Evolutionary conservation across 2,113 vertebrate species (phyloP).

Genomic region (Ceratotherium simum): DNA sequence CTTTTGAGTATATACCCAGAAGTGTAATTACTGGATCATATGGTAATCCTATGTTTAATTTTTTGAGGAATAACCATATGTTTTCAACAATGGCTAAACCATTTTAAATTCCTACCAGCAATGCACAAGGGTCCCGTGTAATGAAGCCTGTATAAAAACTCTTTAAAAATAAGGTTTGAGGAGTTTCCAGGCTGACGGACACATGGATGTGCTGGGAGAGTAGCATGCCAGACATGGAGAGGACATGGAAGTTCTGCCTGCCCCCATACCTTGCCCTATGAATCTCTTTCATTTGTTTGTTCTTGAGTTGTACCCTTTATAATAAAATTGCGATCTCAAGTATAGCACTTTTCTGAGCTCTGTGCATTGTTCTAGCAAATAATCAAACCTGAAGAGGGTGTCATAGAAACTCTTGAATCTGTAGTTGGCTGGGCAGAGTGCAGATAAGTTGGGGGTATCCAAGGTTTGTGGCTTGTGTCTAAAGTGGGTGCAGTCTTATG

Average conservation of each 20-base stretch:
- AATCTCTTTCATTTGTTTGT: not conserved
- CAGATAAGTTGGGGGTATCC: not conserved
- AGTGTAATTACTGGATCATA: not conserved
- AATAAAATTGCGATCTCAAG: too few relatives aligned
- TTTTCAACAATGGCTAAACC: not conserved
- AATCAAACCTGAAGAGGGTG: not conserved
- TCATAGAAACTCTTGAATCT: not conserved
- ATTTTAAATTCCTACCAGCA: not conserved
- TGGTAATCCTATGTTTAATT: not conserved
- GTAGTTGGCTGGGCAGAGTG: not conserved
- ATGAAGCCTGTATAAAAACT: not conserved
- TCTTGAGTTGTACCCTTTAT: not conserved
- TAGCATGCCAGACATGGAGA: not conserved
- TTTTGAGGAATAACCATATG: not conserved
- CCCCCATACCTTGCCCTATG: not conserved
- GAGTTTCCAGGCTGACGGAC: not conserved
- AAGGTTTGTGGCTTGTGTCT: not conserved
- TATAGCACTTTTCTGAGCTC: not conserved
- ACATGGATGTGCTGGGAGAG: not conserved
- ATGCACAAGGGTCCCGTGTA: not conserved
- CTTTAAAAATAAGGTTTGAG: not conserved
- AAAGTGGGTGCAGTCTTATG: not conserved
- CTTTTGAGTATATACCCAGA: not conserved
- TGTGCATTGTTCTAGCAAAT: not conserved
- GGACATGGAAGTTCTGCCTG: not conserved